Evolutionary conservation across 2,797 vertebrate genomes (phyloP).

Genomic region (Eupleurogrammus muticus): DNA sequence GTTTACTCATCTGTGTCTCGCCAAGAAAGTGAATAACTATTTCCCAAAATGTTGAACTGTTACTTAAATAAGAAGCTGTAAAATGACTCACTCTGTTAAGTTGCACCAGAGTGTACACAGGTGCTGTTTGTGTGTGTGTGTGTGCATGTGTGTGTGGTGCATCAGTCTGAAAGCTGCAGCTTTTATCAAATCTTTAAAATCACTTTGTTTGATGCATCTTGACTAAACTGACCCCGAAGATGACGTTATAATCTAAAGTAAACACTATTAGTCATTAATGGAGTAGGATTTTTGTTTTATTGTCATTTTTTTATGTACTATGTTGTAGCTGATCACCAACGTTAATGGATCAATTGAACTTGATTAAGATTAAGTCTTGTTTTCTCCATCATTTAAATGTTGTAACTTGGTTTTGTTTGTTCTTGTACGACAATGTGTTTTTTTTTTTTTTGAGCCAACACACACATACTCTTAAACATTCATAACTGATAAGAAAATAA

Average conservation of each 20-base stretch:
- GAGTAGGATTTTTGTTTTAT: not conserved
- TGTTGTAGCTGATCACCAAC: not conserved
- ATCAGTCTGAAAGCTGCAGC: not conserved
- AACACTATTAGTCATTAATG: not conserved
- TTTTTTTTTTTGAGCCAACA: not conserved
- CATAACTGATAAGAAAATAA: no score
- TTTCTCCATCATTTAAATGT: not conserved
- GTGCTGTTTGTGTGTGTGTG: no score
- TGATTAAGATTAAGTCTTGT: slow-evolving; percentile 1
- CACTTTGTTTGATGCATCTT: no score
- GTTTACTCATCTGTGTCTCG: not conserved
- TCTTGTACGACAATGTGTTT: not conserved
- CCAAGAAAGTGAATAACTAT: not conserved
- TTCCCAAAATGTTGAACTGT: not conserved
- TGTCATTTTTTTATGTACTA: not conserved
- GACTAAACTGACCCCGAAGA: not conserved
- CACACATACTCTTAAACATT: no score
- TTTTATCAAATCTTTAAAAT: not conserved
- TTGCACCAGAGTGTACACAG: no score
- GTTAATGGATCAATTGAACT: slow-evolving; percentile 5
- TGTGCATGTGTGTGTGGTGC: no score
- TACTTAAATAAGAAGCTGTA: not conserved
- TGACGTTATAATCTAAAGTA: not conserved
- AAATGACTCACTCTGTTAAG: not conserved
- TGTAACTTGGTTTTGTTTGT: not conserved